Evolutionary conservation across 1,140 invertebrate species (phyloP), one percentile per base, ranked within the genome.

Genomic region (Drosophila lacertosa): DNA sequence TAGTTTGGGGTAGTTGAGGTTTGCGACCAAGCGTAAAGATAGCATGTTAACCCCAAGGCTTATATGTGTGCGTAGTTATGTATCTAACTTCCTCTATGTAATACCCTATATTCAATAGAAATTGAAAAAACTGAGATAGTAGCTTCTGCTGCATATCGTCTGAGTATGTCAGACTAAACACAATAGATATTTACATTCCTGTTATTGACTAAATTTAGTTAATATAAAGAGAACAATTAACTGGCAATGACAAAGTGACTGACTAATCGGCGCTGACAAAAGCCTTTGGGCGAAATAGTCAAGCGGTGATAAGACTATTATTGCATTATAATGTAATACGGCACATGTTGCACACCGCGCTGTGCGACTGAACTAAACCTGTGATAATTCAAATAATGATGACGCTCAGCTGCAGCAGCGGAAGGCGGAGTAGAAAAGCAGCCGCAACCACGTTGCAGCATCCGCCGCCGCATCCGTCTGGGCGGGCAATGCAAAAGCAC

Each of bases 401-500:
- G 76, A 42, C 57, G 53, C 63, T 53, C 39, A 37, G 35, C 65
- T 16, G 13, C 47, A 44, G 11, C 35, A 51, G 29, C 18, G 51
- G 44, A 50, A 24, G 18, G 40, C 48, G 54, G 22, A 58, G 62
- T 13, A 59, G 40, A 29, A 18, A 32, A 20, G 39, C 24, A 37
- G 29, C 50, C 59, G 47, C 64, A 77, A 60, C 58, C 67, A 71
- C 66, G 74, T 55, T 68, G 64, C 62, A 75, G 63, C 82, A 81
- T 88, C 82, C 73, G 73, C 62, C 50, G 47, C 47, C 42, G 50
- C 73, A 82, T 77, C 82, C 78, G 73, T 59, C 68, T 67, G 79
- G 79, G 51, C 78, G 71, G 80, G 86, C 88, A 83, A 90, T 83
- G 82, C 82, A 90, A 88, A 90, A 90, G 78, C 88, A 90, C 88